Evolutionary conservation across 2,888 invertebrate species (phyloP).

Genomic region (Megamerina dolium): DNA sequence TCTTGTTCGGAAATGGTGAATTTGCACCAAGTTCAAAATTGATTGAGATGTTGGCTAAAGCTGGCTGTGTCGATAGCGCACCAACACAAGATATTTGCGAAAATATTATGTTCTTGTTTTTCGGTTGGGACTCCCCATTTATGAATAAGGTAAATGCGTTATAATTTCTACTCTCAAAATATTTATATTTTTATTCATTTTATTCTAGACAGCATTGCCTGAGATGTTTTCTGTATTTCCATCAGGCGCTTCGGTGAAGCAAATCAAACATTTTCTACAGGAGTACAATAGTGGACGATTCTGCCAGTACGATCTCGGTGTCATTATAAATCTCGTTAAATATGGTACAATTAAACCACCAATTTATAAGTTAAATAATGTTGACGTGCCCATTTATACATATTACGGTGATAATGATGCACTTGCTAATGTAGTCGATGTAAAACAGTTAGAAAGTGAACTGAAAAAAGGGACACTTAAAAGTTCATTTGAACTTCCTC

Average conservation of each 20-base stretch:
- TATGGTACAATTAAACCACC: conserved; percentile 52
- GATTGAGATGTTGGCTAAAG: conserved; percentile 46
- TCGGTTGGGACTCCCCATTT: conserved; percentile 21
- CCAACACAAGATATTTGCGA: conserved; percentile 17
- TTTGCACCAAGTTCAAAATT: conserved; percentile 28
- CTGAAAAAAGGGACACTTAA: too few species aligned
- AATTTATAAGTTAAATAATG: conserved; percentile 48
- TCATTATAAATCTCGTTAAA: conserved; percentile 42
- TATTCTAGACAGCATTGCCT: too few species aligned
- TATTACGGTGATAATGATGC: conserved; percentile 59
- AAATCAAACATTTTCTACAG: conserved; percentile 46
- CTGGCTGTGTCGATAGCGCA: conserved; percentile 40
- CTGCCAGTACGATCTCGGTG: conserved; percentile 44
- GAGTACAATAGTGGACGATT: conserved; percentile 39
- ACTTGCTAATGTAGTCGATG: conserved; percentile 56
- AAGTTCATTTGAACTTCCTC: too few species aligned
- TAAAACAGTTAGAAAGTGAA: conserved; percentile 49
- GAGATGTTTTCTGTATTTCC: conserved; percentile 39
- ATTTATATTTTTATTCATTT: too few species aligned
- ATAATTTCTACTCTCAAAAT: neutral
- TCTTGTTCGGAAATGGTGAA: conserved; percentile 35
- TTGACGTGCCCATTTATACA: conserved; percentile 52
- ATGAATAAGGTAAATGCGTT: conserved; percentile 22
- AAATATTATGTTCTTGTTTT: conserved; percentile 19
- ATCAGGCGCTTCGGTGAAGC: conserved; percentile 44